These are phyloP conservation scores for Epizoanthus illoricatus DNA, from an alignment of 92 coral and sea anemone species.

Conservation along the genomic window DNA sequence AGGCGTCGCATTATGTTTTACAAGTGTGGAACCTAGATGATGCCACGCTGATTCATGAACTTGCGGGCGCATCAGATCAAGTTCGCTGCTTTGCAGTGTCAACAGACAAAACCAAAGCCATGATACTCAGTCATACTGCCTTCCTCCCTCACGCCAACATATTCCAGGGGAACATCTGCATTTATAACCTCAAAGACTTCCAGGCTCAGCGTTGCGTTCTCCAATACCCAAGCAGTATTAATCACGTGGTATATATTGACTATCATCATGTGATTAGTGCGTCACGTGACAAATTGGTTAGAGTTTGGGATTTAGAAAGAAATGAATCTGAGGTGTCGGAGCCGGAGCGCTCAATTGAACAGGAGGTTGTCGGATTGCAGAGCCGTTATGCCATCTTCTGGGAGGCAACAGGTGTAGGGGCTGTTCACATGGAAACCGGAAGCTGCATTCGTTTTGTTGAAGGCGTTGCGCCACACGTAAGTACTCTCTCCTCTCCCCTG, in stretches of 20 bases:
- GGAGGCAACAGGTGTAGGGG: conserved; percentile 46
- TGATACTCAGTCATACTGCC: conserved; percentile 44
- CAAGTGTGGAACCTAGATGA: conserved; percentile 52
- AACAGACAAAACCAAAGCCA: conserved; percentile 47
- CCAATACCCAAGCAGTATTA: conserved; percentile 64
- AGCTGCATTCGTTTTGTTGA: conserved; percentile 42
- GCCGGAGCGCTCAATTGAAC: conserved; percentile 44
- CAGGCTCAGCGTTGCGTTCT: conserved; percentile 43
- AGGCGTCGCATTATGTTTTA: conserved; percentile 37
- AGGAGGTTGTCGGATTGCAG: conserved; percentile 49
- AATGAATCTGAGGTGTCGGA: conserved; percentile 22
- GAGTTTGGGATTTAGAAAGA: conserved; percentile 73
- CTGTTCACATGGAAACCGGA: conserved; percentile 53
- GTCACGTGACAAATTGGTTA: conserved; percentile 69
- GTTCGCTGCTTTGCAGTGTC: conserved; percentile 70
- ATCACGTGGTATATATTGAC: conserved; percentile 59
- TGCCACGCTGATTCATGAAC: conserved; percentile 33
- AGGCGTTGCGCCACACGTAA: conserved; percentile 61
- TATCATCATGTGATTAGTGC: conserved; percentile 63
- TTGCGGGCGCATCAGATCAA: conserved; percentile 48
- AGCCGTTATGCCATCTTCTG: conserved; percentile 44
- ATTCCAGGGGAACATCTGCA: conserved; percentile 54
- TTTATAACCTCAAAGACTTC: conserved; percentile 45
- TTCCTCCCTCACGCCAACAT: conserved; percentile 52
- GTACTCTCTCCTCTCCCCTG: background rate